A percentile compares a stretch with the other conserved stretches of the same genome.
phyloP scores from a whole-genome alignment of 2,888 invertebrate species.

The Plebejus melissa region DNA sequence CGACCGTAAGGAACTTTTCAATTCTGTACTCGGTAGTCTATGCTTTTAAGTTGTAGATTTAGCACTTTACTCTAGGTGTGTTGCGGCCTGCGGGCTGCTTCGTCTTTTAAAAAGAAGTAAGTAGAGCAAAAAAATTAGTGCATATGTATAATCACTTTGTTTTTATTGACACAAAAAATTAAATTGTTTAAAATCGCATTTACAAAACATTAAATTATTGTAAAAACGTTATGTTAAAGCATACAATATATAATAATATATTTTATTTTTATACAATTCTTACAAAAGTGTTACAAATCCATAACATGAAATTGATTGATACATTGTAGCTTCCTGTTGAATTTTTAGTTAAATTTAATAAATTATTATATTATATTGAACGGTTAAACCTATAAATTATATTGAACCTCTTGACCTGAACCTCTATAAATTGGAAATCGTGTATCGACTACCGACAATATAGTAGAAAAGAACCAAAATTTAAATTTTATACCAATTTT shows the following conservation, averaged over 20 bases:
- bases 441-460: neutral
- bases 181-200: neutral
- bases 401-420: neutral
- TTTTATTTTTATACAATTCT: neutral
- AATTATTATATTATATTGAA: neutral
- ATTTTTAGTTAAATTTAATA: neutral
- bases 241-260: too few relatives aligned
- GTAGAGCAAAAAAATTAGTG: too few relatives aligned
- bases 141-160: too few relatives aligned
- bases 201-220: neutral
- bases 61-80: too few relatives aligned
- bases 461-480: neutral
- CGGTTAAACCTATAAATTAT: too few relatives aligned
- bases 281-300: conserved; percentile 15
- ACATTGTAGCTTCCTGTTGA: neutral
- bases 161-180: neutral
- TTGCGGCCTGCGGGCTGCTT: too few relatives aligned
- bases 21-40: too few relatives aligned
- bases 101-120: too few relatives aligned
- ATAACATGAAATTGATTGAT: conserved; percentile 6
- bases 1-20: too few relatives aligned
- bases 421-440: conserved; percentile 11
- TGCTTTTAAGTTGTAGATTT: too few relatives aligned
- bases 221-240: neutral
- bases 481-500: neutral